Percentiles rank a stretch among this genome's conserved stretches.
Evolutionary conservation across 1,140 invertebrate genomes (phyloP).

Genomic region (Zaprionus taronus): DNA sequence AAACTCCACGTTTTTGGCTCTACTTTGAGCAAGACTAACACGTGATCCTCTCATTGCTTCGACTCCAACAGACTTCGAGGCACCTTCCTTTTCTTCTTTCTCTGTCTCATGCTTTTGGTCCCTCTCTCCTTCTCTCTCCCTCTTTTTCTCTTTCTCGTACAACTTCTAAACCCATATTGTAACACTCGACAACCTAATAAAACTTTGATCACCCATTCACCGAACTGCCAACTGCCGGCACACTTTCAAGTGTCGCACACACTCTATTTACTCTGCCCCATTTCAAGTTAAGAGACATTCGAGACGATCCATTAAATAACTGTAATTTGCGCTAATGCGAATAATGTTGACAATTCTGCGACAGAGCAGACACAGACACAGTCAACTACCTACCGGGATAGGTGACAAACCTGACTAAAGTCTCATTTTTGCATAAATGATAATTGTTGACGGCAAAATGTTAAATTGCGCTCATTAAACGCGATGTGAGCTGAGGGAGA

Average conservation of each 20-base stretch:
- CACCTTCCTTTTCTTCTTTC: background rate
- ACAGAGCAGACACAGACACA: conserved; percentile 33
- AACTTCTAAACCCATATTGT: background rate
- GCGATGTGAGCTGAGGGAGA: conserved; percentile 21
- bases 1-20: too few species aligned
- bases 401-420: conserved; percentile 53
- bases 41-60: background rate
- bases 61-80: background rate
- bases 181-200: background rate
- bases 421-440: conserved; percentile 72
- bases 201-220: conserved; percentile 2
- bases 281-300: conserved; percentile 12
- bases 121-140: background rate
- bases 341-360: conserved; percentile 62
- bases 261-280: conserved; percentile 1
- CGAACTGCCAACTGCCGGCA: conserved; percentile 17
- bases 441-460: conserved; percentile 69
- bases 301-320: conserved; percentile 43
- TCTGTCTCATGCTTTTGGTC: too few species aligned
- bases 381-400: background rate
- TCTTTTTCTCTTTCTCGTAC: background rate
- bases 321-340: conserved; percentile 57
- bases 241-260: conserved; percentile 16
- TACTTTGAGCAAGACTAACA: too few species aligned
- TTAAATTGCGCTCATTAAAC: conserved; percentile 66